A percentile compares a stretch with the other conserved stretches of the same genome.
phyloP scores from a whole-genome alignment of 2,888 invertebrate species.

The Ichneumon xanthorius region DNA sequence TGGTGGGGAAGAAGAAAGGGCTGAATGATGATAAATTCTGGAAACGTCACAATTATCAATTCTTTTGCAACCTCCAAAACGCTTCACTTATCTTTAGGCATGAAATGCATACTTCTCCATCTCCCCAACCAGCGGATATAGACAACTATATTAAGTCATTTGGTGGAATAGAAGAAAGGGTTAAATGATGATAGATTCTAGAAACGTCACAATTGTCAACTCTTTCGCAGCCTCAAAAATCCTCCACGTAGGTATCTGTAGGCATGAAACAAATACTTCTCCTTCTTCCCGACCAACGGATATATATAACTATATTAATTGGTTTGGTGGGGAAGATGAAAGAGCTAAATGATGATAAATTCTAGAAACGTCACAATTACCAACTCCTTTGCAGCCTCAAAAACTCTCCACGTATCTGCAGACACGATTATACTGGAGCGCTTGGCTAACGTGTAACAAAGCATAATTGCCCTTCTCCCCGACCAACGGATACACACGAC shows the following conservation, averaged over 20 bases:
- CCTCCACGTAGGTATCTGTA: neutral
- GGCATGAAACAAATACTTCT: neutral
- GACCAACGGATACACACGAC: no score
- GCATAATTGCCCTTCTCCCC: no score
- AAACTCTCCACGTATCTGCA: no score
- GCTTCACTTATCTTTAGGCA: no score
- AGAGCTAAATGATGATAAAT: slow-evolving; percentile 13
- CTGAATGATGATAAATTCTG: slow-evolving; percentile 2
- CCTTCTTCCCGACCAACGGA: neutral
- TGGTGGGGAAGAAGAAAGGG: neutral
- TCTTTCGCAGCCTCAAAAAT: slow-evolving; percentile 1
- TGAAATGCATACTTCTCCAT: no score
- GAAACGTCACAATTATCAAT: slow-evolving; percentile 29
- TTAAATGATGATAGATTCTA: slow-evolving; percentile 1
- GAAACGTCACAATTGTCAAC: slow-evolving; percentile 36
- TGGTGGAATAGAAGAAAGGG: neutral
- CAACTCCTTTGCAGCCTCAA: slow-evolving; percentile 19
- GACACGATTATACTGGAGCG: no score
- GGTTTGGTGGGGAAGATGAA: neutral
- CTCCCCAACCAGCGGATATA: no score
- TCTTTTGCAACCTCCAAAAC: neutral
- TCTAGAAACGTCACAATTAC: slow-evolving; percentile 26
- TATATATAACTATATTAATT: slow-evolving; percentile 5
- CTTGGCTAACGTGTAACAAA: no score
- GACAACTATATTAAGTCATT: no score